These are phyloP conservation scores for Geococcyx californianus DNA, from an alignment of 2,113 vertebrate species.

Conservation along the genomic window DNA sequence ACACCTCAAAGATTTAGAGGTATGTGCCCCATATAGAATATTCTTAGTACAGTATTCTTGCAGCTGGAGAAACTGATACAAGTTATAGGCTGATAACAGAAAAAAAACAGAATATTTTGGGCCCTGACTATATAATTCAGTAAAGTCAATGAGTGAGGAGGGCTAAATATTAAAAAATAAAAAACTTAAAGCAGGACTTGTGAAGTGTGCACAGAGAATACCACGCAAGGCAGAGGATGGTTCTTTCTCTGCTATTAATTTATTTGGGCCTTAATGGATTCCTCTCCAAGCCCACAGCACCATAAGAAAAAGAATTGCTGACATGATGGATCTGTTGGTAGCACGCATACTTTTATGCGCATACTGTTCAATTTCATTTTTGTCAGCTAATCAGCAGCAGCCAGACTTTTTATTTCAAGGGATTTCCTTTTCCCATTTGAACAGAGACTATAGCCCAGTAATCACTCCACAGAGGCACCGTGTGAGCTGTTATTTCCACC, in stretches of 20 bases:
- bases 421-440: constrained; percentile 66
- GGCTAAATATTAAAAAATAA: not conserved
- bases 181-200: not conserved
- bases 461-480: constrained; percentile 22
- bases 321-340: constrained; percentile 56
- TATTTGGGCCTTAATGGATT: constrained; percentile 35
- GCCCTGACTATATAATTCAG: not conserved
- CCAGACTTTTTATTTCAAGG: constrained; percentile 66
- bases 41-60: not conserved
- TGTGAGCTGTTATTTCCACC: constrained; percentile 45
- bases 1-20: not conserved
- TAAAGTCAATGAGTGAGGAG: not conserved
- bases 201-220: not conserved
- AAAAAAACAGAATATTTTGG: not conserved
- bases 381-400: constrained; percentile 63
- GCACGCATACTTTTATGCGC: constrained; percentile 5
- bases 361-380: constrained; percentile 53
- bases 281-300: constrained; percentile 25
- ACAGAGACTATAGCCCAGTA: constrained; percentile 41
- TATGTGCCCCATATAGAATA: not conserved
- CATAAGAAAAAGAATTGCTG: constrained; percentile 54
- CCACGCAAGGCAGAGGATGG: not conserved
- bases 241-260: constrained; percentile 34
- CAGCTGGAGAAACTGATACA: not conserved
- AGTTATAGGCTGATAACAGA: not conserved